Percentiles rank a stretch among this genome's conserved stretches.
Evolutionary conservation across 2,113 vertebrate genomes (phyloP).

Genomic region (Entomyzon cyanotis): DNA sequence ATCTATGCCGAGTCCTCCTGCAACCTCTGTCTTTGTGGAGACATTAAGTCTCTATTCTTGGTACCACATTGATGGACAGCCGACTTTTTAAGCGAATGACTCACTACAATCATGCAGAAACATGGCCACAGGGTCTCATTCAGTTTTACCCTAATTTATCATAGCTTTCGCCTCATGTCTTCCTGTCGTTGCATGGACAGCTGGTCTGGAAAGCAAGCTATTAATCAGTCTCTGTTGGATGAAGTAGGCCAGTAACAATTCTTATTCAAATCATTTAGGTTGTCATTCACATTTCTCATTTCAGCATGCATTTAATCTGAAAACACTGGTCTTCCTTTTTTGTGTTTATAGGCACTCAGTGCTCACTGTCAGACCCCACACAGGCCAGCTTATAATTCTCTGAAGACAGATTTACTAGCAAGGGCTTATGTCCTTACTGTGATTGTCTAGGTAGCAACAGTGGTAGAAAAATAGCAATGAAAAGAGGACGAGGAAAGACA

Average conservation of each 20-base stretch:
- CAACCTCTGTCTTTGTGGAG: not conserved
- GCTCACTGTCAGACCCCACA: not conserved
- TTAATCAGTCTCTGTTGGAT: slow-evolving; percentile 57
- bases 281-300: slow-evolving; percentile 26
- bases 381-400: not conserved
- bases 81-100: slow-evolving; percentile 53
- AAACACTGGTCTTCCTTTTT: not conserved
- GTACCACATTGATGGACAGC: slow-evolving; percentile 24
- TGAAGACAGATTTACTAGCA: not conserved
- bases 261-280: slow-evolving; percentile 31
- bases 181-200: not conserved
- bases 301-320: slow-evolving; percentile 14
- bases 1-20: not conserved
- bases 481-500: not conserved
- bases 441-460: not conserved
- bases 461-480: not conserved
- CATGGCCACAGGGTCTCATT: slow-evolving; percentile 27
- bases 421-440: not conserved
- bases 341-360: not conserved
- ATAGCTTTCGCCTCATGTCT: slow-evolving; percentile 12
- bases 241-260: slow-evolving; percentile 26
- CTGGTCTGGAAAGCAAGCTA: slow-evolving; percentile 30
- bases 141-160: slow-evolving; percentile 53
- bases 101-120: slow-evolving; percentile 44
- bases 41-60: slow-evolving; percentile 1